Evolutionary conservation across 1,140 invertebrate genomes (phyloP), one percentile per base, ranked within the genome.

Genomic region (Ceratina calcarata): DNA sequence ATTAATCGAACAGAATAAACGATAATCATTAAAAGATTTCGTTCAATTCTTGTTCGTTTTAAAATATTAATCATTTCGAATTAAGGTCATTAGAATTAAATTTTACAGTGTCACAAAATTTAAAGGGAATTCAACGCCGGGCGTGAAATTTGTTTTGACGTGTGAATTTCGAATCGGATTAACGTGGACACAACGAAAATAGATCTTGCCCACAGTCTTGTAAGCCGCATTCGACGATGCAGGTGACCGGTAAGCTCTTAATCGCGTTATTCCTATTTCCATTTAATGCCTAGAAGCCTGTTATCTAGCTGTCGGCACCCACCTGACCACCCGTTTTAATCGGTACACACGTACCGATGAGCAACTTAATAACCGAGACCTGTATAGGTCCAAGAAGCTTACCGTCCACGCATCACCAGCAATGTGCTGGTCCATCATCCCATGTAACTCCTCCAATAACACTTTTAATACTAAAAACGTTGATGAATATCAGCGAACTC

Each of bases 241-340:
- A 62, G 61, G 22, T 45, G 57, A 58, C 51, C 55, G 45, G 78
- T 86, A 85, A 85, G 79, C 75, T 76, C 67, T 85, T 86, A 86
- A 86, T 86, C 84, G 70, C 84, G 83, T 86, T 86, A 86, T 86
- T 81, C 69, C 69, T 74, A 83, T 85, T 80, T 83, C 83, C 83
- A 83, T 83, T 83, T 85, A 85, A 85, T 83, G 69, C 81, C 74
- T 68, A 66, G 79, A 53, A 78, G 73, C 74, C 71, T 67, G 79
- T 85, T 86, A 86, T 82, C 83, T 82, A 82, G 61, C 84, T 78
- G 79, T 85, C 72, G 79, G 71, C 77, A 82, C 66, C 45, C 67
- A 72, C 55, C 73, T 58, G 22, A 71, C 20, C 60, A 57, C 24
- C 49, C 66, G 55, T 75, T 86, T 85, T 85, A 85, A 86, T 82